These are phyloP conservation scores for Alethe castanea DNA, from an alignment of 2,113 vertebrate species.

Conservation along the genomic window DNA sequence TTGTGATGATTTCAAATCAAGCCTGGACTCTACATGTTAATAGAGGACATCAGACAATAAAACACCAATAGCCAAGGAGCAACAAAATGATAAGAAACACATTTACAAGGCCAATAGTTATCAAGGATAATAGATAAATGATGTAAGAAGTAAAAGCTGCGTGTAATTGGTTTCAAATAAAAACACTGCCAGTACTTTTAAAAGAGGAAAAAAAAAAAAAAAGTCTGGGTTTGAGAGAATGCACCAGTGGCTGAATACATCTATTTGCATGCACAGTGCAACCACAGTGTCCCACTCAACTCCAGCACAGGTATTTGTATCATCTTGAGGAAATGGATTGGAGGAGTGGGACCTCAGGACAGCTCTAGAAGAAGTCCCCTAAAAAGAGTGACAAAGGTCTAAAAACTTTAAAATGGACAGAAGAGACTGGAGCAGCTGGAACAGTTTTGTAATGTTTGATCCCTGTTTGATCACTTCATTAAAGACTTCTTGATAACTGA, in stretches of 20 bases:
- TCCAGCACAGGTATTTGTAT: background rate
- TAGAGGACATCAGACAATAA: background rate
- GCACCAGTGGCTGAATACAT: background rate
- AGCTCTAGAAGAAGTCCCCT: background rate
- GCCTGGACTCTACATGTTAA: background rate
- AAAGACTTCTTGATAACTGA: background rate
- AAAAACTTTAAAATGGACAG: background rate
- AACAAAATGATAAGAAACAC: background rate
- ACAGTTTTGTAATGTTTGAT: background rate
- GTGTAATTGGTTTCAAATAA: background rate
- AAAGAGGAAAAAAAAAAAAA: background rate
- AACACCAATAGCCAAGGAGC: background rate
- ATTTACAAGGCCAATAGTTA: background rate
- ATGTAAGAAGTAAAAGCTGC: background rate
- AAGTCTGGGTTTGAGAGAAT: background rate
- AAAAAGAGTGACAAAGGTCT: background rate
- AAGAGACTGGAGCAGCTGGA: background rate
- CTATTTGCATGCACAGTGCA: accelerated
- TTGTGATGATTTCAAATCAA: background rate
- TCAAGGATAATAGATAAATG: background rate
- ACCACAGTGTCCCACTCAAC: background rate
- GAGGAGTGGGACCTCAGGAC: background rate
- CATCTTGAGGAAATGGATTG: background rate
- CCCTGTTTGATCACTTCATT: background rate
- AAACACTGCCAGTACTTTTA: background rate